Conservation (phyloP, 2,797 vertebrate species). For the Oreochromis grahami region DNA sequence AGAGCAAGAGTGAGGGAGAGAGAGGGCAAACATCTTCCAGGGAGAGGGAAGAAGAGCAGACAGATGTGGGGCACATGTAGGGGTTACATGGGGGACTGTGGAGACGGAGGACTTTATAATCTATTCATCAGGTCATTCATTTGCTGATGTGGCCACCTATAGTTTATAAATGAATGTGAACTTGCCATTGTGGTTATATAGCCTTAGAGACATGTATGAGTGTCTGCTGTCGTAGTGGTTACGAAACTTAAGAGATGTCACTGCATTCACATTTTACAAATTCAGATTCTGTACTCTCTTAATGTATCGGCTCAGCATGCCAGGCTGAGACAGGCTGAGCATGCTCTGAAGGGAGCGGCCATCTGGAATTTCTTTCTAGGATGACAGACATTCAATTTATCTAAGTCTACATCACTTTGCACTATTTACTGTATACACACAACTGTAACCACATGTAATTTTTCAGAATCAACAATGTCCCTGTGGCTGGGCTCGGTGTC, state of each 20-base stretch:
- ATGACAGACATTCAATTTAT: constrained; percentile 35
- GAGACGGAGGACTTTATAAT: neutral
- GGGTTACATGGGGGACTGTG: neutral
- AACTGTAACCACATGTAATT: constrained; percentile 22
- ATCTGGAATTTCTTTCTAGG: constrained; percentile 28
- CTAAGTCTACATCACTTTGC: constrained; percentile 33
- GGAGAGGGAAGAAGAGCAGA: neutral
- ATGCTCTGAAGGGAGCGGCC: constrained; percentile 11
- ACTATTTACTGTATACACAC: constrained; percentile 24
- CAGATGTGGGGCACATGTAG: neutral
- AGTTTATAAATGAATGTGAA: neutral
- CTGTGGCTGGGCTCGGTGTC: constrained; percentile 17
- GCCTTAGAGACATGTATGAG: too few species aligned
- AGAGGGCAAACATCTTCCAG: neutral
- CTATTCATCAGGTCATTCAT: neutral
- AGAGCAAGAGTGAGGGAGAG: neutral
- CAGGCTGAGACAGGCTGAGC: neutral
- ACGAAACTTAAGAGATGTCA: neutral
- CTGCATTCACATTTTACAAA: neutral
- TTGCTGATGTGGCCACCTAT: neutral
- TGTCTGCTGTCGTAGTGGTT: neutral
- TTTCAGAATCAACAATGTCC: constrained; percentile 45
- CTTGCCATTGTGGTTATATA: neutral
- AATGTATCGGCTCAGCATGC: neutral
- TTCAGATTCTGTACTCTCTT: neutral